A percentile compares a stretch with the other conserved stretches of the same genome.
These are phyloP conservation scores for Dexiosoma caninum DNA, from an alignment of 2,888 invertebrate genomes.

Conservation along the genomic window DNA sequence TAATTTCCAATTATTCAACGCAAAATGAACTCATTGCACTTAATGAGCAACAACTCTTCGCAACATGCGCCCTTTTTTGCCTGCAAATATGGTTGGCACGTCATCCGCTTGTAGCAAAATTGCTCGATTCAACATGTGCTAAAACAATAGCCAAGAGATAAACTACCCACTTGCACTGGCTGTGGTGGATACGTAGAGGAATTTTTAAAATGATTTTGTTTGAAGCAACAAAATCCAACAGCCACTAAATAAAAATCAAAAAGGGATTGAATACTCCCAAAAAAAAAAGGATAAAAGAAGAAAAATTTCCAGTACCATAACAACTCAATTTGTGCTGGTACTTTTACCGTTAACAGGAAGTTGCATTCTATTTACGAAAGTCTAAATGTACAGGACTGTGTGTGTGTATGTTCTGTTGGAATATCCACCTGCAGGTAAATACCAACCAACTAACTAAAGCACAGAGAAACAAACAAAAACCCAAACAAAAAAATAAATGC, in stretches of 20 bases:
- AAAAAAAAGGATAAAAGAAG: too few species aligned
- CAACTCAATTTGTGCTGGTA: constrained; percentile 50
- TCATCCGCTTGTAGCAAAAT: constrained; percentile 6
- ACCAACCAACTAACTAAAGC: constrained; percentile 14
- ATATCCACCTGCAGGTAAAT: constrained; percentile 41
- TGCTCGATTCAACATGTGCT: constrained; percentile 35
- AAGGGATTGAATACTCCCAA: constrained; percentile 11
- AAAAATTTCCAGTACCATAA: constrained; percentile 17
- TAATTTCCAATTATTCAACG: constrained; percentile 16
- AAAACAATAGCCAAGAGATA: constrained; percentile 37
- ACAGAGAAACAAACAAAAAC: neutral
- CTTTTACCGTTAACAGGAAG: constrained; percentile 60
- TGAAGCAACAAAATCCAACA: constrained; percentile 34
- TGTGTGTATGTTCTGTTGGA: constrained; percentile 38
- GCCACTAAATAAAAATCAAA: constrained; percentile 7
- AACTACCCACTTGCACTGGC: neutral
- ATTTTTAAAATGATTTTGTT: constrained; percentile 45
- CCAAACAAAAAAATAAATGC: neutral
- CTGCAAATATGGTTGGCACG: constrained; percentile 2
- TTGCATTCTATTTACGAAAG: constrained; percentile 23
- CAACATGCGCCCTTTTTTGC: neutral
- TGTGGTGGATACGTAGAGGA: constrained; percentile 13
- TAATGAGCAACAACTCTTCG: neutral
- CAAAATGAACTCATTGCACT: constrained; percentile 14
- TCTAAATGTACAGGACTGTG: neutral